Evolutionary conservation across 2,888 invertebrate genomes (phyloP).

Genomic region (Phengaris arion): DNA sequence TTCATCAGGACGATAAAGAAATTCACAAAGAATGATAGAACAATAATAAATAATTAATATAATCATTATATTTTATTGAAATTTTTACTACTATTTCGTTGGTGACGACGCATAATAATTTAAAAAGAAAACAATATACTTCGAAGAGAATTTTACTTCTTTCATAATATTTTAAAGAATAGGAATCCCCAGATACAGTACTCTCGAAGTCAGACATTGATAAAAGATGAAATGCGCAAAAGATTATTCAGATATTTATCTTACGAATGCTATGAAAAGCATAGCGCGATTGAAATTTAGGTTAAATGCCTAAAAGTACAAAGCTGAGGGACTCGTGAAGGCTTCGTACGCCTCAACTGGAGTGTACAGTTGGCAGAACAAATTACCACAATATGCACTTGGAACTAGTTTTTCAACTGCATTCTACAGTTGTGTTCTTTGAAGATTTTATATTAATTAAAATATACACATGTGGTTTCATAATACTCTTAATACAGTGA

Average conservation of each 20-base stretch:
- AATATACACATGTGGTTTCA: not conserved
- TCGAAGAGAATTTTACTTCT: not conserved
- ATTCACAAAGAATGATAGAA: no score
- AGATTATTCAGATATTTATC: conserved; percentile 21
- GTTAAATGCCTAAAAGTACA: conserved; percentile 27
- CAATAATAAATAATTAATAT: no score
- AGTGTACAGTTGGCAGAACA: conserved; percentile 11
- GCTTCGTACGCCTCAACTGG: not conserved
- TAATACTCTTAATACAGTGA: no score
- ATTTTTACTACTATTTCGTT: no score
- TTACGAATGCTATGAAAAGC: conserved; percentile 19
- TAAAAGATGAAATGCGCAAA: conserved; percentile 24
- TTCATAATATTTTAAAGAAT: not conserved
- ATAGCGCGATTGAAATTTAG: conserved; percentile 18
- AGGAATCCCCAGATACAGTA: not conserved
- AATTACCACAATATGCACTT: conserved; percentile 1
- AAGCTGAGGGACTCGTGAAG: conserved; percentile 10
- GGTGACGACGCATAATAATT: no score
- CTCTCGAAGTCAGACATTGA: conserved; percentile 1
- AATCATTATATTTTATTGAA: no score
- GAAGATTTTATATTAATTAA: not conserved
- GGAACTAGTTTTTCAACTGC: not conserved
- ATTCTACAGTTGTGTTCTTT: not conserved
- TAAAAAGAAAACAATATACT: no score
- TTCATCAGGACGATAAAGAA: no score